phyloP scores from a whole-genome alignment of 2,113 vertebrate species.

The Ornithorhynchus anatinus region DNA sequence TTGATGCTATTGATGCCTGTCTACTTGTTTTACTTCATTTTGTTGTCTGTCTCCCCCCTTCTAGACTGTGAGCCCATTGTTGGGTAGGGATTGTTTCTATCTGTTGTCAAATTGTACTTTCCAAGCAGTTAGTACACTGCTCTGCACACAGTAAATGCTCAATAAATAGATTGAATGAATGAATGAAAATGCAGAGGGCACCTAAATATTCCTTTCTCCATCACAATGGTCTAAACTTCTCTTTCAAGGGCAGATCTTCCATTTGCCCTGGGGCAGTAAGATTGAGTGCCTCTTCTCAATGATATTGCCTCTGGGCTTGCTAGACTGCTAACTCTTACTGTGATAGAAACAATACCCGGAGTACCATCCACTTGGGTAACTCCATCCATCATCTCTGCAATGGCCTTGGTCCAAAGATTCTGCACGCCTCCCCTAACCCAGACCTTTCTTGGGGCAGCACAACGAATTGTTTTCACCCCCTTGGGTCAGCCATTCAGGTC shows the following conservation, averaged over 20 bases:
- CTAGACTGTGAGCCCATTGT: no score
- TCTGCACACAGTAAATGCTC: no score
- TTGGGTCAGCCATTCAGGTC: constrained; percentile 68
- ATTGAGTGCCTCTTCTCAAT: constrained; percentile 5
- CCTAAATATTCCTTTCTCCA: rapidly evolving
- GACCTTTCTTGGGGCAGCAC: constrained; percentile 54
- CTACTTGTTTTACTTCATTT: no score
- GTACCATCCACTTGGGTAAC: constrained; percentile 30
- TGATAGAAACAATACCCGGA: constrained; percentile 44
- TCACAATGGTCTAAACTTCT: background rate
- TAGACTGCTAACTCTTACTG: constrained; percentile 17
- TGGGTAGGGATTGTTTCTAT: no score
- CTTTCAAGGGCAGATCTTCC: constrained; percentile 36
- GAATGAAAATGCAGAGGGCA: no score
- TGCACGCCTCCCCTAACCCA: constrained; percentile 40
- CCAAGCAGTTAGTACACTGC: no score
- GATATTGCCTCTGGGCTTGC: background rate
- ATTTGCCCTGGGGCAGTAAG: background rate
- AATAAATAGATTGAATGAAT: no score
- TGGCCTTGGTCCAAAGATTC: constrained; percentile 55
- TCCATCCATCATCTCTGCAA: constrained; percentile 41
- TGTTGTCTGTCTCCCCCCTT: no score
- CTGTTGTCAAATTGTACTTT: no score
- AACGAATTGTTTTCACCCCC: constrained; percentile 62
- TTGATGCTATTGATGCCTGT: no score